Evolutionary conservation across 2,113 vertebrate species (phyloP).

Genomic region (Rhinogobius similis): DNA sequence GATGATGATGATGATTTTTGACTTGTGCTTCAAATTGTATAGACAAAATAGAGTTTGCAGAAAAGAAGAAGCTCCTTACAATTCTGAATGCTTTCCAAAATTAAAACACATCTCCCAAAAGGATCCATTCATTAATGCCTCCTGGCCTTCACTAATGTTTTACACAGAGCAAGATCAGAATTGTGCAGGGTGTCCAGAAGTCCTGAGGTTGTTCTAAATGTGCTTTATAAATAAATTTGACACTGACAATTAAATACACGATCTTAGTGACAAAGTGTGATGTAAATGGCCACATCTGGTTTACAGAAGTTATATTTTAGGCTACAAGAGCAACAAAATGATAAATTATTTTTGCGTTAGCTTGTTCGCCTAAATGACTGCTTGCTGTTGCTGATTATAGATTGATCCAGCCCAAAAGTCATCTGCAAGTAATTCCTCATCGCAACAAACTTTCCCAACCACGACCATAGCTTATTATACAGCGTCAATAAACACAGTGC

Average conservation of each 20-base stretch:
- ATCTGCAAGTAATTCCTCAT: constrained; percentile 58
- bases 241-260: constrained; percentile 7
- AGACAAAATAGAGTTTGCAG: no score
- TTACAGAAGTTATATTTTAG: constrained; percentile 9
- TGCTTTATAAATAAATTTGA: not conserved
- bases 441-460: constrained; percentile 44
- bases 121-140: no score
- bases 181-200: not conserved
- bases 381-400: constrained; percentile 48
- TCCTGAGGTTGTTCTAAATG: not conserved
- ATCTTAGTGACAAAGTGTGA: not conserved
- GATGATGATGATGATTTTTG: no score
- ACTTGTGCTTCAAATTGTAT: no score
- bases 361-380: constrained; percentile 39
- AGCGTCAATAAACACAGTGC: constrained; percentile 49
- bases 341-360: constrained; percentile 25
- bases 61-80: no score
- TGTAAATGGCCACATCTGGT: constrained; percentile 13
- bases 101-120: no score
- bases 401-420: constrained; percentile 32
- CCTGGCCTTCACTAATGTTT: not conserved
- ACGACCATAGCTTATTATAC: constrained; percentile 44
- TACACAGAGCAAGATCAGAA: not conserved
- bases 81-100: no score
- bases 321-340: constrained; percentile 20